Conservation (phyloP, 2,113 vertebrate species). For the Oreamnos americanus region DNA sequence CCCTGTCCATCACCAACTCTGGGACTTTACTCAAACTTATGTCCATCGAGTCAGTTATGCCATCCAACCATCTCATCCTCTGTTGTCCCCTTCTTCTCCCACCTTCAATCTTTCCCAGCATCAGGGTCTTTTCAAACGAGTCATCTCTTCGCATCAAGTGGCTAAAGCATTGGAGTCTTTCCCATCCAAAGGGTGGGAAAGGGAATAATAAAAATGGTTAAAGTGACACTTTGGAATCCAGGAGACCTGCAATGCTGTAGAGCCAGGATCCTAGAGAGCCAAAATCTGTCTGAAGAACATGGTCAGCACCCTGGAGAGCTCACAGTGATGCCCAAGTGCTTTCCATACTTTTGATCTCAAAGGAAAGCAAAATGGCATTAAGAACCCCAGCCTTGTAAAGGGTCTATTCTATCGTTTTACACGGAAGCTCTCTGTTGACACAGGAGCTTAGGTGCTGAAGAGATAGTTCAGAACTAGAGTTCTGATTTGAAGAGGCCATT, state of each 20-base stretch:
- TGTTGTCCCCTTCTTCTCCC: not conserved
- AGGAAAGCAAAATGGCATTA: not conserved
- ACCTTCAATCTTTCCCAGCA: not conserved
- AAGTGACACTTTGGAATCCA: not conserved
- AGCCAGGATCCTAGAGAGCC: not conserved
- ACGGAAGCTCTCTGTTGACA: not conserved
- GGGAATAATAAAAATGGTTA: not conserved
- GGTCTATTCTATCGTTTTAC: not conserved
- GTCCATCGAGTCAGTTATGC: not conserved
- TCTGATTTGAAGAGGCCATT: not conserved
- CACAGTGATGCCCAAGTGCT: rapidly evolving
- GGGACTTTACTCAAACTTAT: not conserved
- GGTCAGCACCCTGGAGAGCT: slow-evolving; percentile 8
- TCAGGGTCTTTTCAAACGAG: not conserved
- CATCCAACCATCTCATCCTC: not conserved
- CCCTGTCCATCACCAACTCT: not conserved
- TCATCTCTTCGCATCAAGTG: not conserved
- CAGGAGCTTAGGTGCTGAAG: not conserved
- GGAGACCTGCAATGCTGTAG: not conserved
- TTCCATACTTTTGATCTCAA: not conserved
- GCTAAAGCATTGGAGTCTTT: not conserved
- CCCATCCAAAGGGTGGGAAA: not conserved
- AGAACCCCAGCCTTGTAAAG: not conserved
- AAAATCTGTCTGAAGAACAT: not conserved
- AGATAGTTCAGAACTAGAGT: not conserved